phyloP scores from a whole-genome alignment of 2,888 invertebrate species.

The Colostygia pectinataria region DNA sequence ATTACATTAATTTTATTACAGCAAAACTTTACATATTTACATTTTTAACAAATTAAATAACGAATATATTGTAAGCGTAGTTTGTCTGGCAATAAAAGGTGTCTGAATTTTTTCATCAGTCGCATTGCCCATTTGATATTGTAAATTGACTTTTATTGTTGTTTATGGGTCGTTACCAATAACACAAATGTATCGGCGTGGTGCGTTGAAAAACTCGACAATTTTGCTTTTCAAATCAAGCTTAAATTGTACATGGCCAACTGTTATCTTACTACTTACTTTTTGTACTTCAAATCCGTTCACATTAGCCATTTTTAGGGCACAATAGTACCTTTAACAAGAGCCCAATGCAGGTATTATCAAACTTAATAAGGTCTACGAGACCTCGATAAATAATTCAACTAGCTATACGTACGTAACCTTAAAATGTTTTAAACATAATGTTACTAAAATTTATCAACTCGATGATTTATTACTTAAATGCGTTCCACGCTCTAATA shows the following conservation, averaged over 20 bases:
- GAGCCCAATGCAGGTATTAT: conserved; percentile 27
- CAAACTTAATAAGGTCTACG: conserved; percentile 26
- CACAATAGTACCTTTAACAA: conserved; percentile 57
- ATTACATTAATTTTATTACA: background rate
- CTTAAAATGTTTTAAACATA: conserved; percentile 29
- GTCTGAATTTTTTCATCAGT: conserved; percentile 21
- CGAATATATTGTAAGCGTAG: background rate
- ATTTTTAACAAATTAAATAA: background rate
- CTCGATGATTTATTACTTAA: conserved; percentile 24
- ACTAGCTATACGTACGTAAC: conserved; percentile 15
- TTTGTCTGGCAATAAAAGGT: conserved; percentile 15
- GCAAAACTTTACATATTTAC: too few relatives aligned
- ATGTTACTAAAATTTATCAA: conserved; percentile 40
- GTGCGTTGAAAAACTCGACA: conserved; percentile 28
- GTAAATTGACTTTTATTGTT: conserved; percentile 32
- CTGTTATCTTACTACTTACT: conserved; percentile 43
- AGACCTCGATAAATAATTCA: conserved; percentile 35
- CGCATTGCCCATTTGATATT: conserved; percentile 16
- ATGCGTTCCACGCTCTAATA: conserved; percentile 47
- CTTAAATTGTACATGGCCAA: conserved; percentile 46
- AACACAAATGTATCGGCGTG: conserved; percentile 21
- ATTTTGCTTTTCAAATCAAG: conserved; percentile 47
- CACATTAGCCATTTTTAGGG: conserved; percentile 63
- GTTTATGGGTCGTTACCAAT: conserved; percentile 29
- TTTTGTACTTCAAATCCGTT: conserved; percentile 48